Percentiles rank a stretch among this genome's conserved stretches.
phyloP scores from a whole-genome alignment of 2,113 vertebrate genomes.

The Dinomys branickii region DNA sequence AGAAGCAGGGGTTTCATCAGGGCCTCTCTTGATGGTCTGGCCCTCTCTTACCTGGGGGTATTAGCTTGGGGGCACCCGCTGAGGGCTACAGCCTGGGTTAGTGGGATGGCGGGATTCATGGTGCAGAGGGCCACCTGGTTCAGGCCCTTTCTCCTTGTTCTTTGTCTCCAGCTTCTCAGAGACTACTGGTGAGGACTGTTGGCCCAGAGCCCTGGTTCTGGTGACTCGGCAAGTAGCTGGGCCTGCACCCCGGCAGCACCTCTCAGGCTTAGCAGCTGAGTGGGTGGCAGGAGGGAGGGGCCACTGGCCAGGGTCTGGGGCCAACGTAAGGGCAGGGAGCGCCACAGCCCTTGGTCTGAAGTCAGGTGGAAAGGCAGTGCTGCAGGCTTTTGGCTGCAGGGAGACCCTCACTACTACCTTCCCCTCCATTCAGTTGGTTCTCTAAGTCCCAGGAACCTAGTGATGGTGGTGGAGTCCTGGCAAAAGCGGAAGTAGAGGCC shows the following conservation, averaged over 20 bases:
- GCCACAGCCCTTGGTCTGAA: neutral
- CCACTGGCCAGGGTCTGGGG: fast-evolving
- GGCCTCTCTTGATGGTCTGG: neutral
- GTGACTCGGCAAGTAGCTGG: neutral
- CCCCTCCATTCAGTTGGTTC: fast-evolving
- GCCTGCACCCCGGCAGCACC: too few relatives aligned
- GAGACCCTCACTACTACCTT: neutral
- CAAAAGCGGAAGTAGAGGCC: neutral
- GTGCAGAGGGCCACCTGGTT: fast-evolving
- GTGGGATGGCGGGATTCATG: neutral
- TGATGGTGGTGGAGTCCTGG: neutral
- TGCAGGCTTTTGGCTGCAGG: neutral
- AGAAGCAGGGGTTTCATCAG: neutral
- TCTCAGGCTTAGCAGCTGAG: too few relatives aligned
- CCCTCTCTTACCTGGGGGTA: neutral
- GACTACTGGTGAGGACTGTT: neutral
- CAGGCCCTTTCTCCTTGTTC: neutral
- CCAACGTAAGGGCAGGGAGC: neutral
- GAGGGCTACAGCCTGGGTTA: fast-evolving
- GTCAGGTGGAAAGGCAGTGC: fast-evolving
- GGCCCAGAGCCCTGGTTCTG: neutral
- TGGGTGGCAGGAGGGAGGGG: neutral
- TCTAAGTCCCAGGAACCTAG: neutral
- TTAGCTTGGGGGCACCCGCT: neutral
- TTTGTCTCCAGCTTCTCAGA: neutral